Base-by-base conservation (phyloP, 2,888 invertebrate genomes). In the Leistus spinibarbis region DNA sequence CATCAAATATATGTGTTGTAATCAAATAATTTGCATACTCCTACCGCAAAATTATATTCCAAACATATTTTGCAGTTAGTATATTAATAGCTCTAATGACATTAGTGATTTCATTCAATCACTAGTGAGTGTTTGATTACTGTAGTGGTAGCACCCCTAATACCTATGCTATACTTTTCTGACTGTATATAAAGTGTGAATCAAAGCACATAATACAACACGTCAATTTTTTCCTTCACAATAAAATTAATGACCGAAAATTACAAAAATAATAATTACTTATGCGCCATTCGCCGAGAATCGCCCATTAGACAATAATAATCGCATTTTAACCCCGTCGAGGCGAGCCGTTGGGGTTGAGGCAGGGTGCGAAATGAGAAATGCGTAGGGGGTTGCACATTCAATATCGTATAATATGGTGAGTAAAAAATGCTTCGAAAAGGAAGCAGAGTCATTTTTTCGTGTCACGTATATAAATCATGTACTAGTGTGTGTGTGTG, bases 381-480 rank as follows among this genome's bases (percentile, higher is more conserved):
- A 40, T 19, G 40, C 24, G 7, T 24, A 24, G 40, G 40, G 40
- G 7, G 40, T 40, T 5, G 40, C 1, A 40, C 7, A 40, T 40
- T 40, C 40, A 40, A 40, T 40, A 27, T 27, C 4, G 27, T 27
- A 27, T 27, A 27, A 9, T 27, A 40, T 40, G 40, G 40, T 40
- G 40, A 40, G 7, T 24, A 24, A 40, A 40, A 40, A 5, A 13
- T 40, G 40, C 40, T 13, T 20, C n/a, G 24, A 20, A 64, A 27
- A 63, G 24, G 23, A 64, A 64, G 60, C 3, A 19, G 13, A 64
- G 64, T 64, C n/a, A 27, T 64, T 64, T 64, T 64, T 64, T 24
- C 64, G 27, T 64, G 64, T 64, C 64, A 64, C 24, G 64, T 27
- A 27, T n/a, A 64, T 64, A 64, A 64, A 64, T 64, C 64, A 64